These are phyloP conservation scores for Hydrocynus forskahlii DNA, from an alignment of 2,797 vertebrate species.

Conservation along the genomic window DNA sequence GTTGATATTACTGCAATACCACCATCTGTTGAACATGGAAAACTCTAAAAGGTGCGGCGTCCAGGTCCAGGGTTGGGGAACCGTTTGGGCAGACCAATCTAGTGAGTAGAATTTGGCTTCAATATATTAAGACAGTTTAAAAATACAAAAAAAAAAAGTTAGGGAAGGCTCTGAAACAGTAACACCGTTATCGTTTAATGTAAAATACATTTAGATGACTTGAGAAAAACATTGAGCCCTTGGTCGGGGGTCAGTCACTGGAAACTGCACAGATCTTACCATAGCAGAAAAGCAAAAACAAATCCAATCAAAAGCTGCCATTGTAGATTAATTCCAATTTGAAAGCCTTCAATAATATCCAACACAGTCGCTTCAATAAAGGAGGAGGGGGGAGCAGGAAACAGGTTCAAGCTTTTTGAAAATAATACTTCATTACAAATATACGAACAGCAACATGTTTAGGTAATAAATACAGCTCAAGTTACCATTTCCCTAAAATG, in stretches of 20 bases:
- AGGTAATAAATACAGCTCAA: conserved; percentile 63
- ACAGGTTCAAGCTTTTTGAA: conserved; percentile 50
- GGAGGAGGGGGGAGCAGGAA: conserved; percentile 45
- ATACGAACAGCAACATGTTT: conserved; percentile 55
- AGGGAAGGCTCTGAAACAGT: neutral
- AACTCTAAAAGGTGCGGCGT: too few species aligned
- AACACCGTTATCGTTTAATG: conserved; percentile 44
- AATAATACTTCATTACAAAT: conserved; percentile 70
- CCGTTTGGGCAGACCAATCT: too few species aligned
- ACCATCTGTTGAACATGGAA: too few species aligned
- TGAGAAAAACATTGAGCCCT: conserved; percentile 48
- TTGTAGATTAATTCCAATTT: conserved; percentile 51
- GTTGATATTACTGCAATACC: too few species aligned
- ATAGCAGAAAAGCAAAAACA: conserved; percentile 31
- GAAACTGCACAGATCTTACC: conserved; percentile 24
- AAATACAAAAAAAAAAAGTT: too few species aligned
- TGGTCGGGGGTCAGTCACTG: conserved; percentile 45
- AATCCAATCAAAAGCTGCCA: conserved; percentile 54
- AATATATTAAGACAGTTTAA: too few species aligned
- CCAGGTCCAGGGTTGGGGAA: too few species aligned
- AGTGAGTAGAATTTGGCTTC: too few species aligned
- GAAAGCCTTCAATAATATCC: conserved; percentile 47
- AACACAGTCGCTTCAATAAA: conserved; percentile 36
- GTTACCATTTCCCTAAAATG: conserved; percentile 37
- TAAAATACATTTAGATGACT: conserved; percentile 68